Percentiles rank a stretch among this genome's conserved stretches.
phyloP scores from a whole-genome alignment of 2,797 vertebrate species.

The Pogonophryne albipinna region DNA sequence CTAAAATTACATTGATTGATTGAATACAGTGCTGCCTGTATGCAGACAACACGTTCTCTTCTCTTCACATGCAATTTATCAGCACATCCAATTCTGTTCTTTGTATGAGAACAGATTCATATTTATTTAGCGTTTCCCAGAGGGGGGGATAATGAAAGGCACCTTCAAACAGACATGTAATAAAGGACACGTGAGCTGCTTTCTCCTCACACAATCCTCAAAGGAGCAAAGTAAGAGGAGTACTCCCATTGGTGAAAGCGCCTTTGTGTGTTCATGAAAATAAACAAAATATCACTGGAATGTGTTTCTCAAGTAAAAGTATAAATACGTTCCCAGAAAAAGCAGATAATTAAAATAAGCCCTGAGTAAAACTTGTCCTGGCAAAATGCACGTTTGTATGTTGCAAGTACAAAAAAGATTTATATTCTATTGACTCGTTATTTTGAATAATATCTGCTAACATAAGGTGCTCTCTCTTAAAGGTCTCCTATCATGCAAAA shows the following conservation, averaged over 20 bases:
- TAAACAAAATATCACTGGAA: too few relatives aligned
- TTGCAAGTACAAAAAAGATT: too few relatives aligned
- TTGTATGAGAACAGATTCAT: not conserved
- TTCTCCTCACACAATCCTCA: conserved; percentile 2
- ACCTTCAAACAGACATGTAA: not conserved
- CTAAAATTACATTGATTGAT: conserved; percentile 7
- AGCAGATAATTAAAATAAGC: too few relatives aligned
- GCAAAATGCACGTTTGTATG: too few relatives aligned
- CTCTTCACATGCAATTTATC: conserved; percentile 6
- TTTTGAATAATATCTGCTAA: too few relatives aligned
- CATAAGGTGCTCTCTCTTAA: too few relatives aligned
- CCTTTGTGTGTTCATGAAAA: too few relatives aligned
- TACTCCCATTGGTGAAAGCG: not conserved
- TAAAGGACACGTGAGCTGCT: not conserved
- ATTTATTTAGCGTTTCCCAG: not conserved
- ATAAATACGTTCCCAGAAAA: too few relatives aligned
- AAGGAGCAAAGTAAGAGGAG: not conserved
- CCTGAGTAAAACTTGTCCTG: too few relatives aligned
- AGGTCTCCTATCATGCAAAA: too few relatives aligned
- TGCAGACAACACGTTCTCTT: not conserved
- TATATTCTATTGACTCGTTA: too few relatives aligned
- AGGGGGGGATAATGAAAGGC: conserved; percentile 3
- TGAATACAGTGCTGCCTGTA: not conserved
- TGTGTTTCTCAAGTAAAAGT: too few relatives aligned
- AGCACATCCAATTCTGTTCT: not conserved